Percentiles rank a stretch among this genome's conserved stretches.
Conservation (phyloP, 1,140 invertebrate genomes). For the Trissolcus basalis region DNA sequence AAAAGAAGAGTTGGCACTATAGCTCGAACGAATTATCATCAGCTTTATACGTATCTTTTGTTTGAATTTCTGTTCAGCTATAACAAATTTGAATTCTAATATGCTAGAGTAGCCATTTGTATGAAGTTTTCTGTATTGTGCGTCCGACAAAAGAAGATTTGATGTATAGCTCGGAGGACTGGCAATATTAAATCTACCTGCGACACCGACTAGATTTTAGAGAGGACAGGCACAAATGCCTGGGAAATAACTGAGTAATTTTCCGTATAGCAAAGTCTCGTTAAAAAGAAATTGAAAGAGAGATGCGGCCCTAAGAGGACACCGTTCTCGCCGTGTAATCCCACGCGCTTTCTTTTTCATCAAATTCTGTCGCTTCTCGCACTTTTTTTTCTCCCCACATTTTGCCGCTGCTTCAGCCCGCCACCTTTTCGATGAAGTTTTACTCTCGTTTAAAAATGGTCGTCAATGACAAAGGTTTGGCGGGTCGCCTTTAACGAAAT, state of each 20-base stretch:
- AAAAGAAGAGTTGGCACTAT: too few relatives aligned
- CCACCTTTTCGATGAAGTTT: too few relatives aligned
- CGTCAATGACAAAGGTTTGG: conserved; percentile 13
- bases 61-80: too few relatives aligned
- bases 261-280: conserved; percentile 21
- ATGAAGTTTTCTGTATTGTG: conserved; percentile 22
- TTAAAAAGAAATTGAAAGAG: conserved; percentile 11
- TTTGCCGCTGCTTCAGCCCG: conserved; percentile 11
- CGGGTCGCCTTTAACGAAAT: too few relatives aligned
- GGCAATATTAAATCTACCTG: conserved; percentile 29
- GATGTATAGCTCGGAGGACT: background rate
- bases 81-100: too few relatives aligned
- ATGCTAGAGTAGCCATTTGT: too few relatives aligned
- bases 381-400: conserved; percentile 17
- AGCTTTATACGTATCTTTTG: too few relatives aligned
- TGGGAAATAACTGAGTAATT: conserved; percentile 46
- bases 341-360: conserved; percentile 45
- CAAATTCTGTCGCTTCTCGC: conserved; percentile 20
- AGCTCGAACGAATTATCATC: too few relatives aligned
- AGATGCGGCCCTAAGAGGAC: background rate
- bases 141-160: conserved; percentile 13
- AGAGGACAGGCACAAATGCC: conserved; percentile 1
- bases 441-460: background rate
- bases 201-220: conserved; percentile 29
- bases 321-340: conserved; percentile 15